Conservation (phyloP, 2,113 vertebrate genomes). For the Lophochroa leadbeateri region DNA sequence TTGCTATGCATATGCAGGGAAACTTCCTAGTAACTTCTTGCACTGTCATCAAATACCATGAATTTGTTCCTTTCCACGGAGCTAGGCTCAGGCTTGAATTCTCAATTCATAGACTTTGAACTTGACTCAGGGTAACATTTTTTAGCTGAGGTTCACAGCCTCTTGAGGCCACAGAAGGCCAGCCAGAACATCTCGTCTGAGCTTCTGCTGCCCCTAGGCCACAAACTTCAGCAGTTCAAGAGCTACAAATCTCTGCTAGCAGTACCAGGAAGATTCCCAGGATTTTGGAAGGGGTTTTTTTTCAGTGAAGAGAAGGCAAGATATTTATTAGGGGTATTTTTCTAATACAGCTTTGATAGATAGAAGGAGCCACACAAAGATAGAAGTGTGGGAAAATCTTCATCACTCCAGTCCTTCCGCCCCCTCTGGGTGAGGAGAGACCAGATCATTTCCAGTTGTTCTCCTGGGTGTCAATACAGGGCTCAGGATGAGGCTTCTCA, state of each 20-base stretch:
- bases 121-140: constrained; percentile 48
- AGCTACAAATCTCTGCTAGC: background rate
- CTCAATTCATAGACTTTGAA: constrained; percentile 28
- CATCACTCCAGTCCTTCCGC: background rate
- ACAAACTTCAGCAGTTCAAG: background rate
- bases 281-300: background rate
- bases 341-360: background rate
- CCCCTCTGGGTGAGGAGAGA: background rate
- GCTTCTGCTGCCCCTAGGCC: background rate
- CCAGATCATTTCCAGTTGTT: background rate
- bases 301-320: background rate
- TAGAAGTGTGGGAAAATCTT: background rate
- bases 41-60: constrained; percentile 60
- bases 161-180: background rate
- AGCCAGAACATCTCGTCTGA: constrained; percentile 12
- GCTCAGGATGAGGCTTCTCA: background rate
- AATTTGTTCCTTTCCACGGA: constrained; percentile 31
- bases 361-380: background rate
- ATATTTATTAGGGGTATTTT: background rate
- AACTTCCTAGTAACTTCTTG: constrained; percentile 38
- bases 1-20: background rate
- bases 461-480: background rate
- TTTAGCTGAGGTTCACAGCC: constrained; percentile 39
- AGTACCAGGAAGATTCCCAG: background rate
- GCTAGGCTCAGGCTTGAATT: constrained; percentile 18